A percentile compares a stretch with the other conserved stretches of the same genome.
phyloP scores from a whole-genome alignment of 64 coral and sea anemone genomes.

The Dendrophyllia cribrosa region DNA sequence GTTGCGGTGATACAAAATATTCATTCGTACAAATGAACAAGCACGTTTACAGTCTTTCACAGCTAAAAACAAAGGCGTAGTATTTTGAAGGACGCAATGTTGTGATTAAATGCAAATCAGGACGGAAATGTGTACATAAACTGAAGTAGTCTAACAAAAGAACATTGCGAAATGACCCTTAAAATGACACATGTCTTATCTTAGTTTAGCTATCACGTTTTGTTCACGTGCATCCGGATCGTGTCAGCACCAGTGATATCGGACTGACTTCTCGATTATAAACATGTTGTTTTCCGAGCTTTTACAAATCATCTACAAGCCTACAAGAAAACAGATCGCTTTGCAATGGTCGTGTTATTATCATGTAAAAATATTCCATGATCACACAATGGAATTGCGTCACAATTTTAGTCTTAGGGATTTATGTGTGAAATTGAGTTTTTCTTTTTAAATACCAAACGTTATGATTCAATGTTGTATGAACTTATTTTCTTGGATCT shows the following conservation, averaged over 20 bases:
- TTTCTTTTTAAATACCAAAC: too few species aligned
- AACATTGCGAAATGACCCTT: background rate
- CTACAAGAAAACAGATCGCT: too few species aligned
- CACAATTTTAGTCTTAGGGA: too few species aligned
- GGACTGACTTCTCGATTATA: background rate
- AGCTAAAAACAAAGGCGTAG: background rate
- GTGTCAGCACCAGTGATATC: background rate
- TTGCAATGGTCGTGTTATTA: background rate
- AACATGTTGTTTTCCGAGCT: background rate
- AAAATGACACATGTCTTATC: background rate
- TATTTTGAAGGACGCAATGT: background rate
- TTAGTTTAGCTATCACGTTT: background rate
- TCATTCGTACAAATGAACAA: background rate
- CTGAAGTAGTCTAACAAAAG: background rate
- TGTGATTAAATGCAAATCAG: background rate
- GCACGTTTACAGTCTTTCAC: background rate
- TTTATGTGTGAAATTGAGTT: too few species aligned
- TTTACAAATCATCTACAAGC: too few species aligned
- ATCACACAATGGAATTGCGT: background rate
- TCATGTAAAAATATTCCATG: background rate
- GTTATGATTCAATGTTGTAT: too few species aligned
- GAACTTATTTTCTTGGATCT: too few species aligned
- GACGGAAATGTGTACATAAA: background rate
- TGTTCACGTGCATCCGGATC: conserved; percentile 3
- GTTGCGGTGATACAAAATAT: background rate